Conservation (phyloP, 2,113 vertebrate species). For the Platycercus adscitus region DNA sequence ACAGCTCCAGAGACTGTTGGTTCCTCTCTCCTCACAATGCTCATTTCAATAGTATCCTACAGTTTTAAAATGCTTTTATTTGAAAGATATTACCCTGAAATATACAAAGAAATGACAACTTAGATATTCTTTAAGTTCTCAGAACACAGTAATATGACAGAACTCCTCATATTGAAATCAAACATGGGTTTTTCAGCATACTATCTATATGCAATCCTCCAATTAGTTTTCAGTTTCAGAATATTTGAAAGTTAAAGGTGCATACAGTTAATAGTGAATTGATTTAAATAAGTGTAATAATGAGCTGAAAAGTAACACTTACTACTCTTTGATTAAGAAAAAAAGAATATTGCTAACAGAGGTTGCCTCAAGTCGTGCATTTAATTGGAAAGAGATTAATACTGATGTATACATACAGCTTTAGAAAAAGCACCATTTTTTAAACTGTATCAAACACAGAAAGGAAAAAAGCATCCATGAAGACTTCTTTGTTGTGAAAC, state of each 20-base stretch:
- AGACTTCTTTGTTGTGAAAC: not conserved
- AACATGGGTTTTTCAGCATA: not conserved
- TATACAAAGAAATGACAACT: not conserved
- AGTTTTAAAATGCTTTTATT: not conserved
- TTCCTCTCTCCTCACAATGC: not conserved
- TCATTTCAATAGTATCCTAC: not conserved
- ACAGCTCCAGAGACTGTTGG: not conserved
- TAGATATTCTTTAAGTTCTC: not conserved
- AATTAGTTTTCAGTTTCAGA: not conserved
- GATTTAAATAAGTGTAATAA: not conserved
- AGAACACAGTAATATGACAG: not conserved
- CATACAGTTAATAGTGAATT: not conserved
- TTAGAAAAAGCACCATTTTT: not conserved
- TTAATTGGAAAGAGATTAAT: not conserved
- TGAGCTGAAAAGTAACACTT: not conserved
- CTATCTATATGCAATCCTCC: not conserved
- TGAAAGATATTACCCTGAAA: not conserved
- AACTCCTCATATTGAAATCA: not conserved
- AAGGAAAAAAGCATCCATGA: not conserved
- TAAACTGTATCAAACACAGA: not conserved
- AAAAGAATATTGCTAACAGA: not conserved
- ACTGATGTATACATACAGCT: not conserved
- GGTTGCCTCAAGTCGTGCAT: not conserved
- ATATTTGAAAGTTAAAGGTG: not conserved
- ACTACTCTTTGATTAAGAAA: not conserved